Conservation (phyloP, 2,113 vertebrate genomes). For the Cinclus mexicanus region DNA sequence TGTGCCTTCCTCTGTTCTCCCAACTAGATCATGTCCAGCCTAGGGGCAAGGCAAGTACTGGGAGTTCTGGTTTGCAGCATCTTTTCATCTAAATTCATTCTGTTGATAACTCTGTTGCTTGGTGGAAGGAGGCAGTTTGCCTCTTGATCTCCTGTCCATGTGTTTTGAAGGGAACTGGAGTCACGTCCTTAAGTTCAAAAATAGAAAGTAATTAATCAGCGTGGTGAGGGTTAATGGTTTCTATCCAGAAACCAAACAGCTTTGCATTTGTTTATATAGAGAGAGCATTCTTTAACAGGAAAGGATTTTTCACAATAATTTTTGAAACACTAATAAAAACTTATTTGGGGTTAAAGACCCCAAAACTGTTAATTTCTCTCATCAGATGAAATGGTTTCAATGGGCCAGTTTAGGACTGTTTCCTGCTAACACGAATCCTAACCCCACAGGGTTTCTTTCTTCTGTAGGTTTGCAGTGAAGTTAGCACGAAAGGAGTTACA, state of each 20-base stretch:
- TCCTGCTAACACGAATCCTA: not conserved
- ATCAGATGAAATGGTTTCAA: not conserved
- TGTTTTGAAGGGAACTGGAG: not conserved
- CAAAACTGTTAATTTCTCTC: not conserved
- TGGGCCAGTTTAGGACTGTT: not conserved
- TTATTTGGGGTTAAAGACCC: not conserved
- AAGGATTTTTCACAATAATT: not conserved
- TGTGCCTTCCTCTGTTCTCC: not conserved
- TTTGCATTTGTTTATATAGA: conserved; percentile 26
- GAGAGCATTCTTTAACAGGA: not conserved
- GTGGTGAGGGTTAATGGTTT: conserved; percentile 54
- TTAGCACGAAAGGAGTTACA: not conserved
- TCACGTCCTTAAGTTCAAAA: conserved; percentile 14
- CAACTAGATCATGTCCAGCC: fast-evolving
- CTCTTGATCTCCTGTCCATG: not conserved
- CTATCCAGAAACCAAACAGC: conserved; percentile 13
- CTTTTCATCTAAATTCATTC: not conserved
- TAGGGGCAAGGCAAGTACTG: not conserved
- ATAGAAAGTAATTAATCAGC: conserved; percentile 49
- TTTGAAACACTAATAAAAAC: not conserved
- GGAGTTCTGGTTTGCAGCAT: not conserved
- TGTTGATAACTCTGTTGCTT: not conserved
- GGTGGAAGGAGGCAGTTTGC: not conserved
- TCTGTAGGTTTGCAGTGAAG: not conserved
- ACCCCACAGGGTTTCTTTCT: not conserved